Percentiles rank a stretch among this genome's conserved stretches.
These are phyloP conservation scores for Pogonognathellus flavescens DNA, from an alignment of 1,140 invertebrate genomes.

Conservation along the genomic window DNA sequence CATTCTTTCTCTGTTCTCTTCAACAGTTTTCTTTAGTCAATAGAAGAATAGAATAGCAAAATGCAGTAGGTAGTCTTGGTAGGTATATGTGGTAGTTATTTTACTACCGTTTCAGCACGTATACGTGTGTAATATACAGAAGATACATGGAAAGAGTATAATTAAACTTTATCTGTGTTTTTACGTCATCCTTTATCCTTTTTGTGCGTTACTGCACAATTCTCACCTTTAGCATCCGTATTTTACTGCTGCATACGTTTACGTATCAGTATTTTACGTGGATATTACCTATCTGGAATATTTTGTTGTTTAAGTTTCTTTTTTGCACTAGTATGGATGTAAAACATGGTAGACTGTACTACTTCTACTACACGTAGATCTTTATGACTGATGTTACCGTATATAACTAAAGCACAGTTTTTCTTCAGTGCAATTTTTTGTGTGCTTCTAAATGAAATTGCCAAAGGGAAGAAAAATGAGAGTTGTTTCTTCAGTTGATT, in stretches of 20 bases:
- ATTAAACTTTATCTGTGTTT: slow-evolving; percentile 22
- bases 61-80: background rate
- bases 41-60: slow-evolving; percentile 1
- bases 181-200: background rate
- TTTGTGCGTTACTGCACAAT: background rate
- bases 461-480: too few relatives aligned
- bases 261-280: too few relatives aligned
- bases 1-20: background rate
- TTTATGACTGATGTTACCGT: too few relatives aligned
- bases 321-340: too few relatives aligned
- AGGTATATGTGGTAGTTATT: background rate
- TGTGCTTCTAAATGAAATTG: too few relatives aligned
- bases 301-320: too few relatives aligned
- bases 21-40: background rate
- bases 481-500: background rate
- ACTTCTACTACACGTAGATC: too few relatives aligned
- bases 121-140: background rate
- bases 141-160: background rate
- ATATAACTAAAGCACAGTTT: too few relatives aligned
- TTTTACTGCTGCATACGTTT: too few relatives aligned
- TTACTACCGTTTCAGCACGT: background rate
- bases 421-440: too few relatives aligned
- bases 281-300: too few relatives aligned
- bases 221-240: slow-evolving; percentile 4
- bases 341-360: too few relatives aligned